Percentiles rank a stretch among this genome's conserved stretches.
These are phyloP conservation scores for Neogobius melanostomus DNA, from an alignment of 2,113 vertebrate species.

Conservation along the genomic window DNA sequence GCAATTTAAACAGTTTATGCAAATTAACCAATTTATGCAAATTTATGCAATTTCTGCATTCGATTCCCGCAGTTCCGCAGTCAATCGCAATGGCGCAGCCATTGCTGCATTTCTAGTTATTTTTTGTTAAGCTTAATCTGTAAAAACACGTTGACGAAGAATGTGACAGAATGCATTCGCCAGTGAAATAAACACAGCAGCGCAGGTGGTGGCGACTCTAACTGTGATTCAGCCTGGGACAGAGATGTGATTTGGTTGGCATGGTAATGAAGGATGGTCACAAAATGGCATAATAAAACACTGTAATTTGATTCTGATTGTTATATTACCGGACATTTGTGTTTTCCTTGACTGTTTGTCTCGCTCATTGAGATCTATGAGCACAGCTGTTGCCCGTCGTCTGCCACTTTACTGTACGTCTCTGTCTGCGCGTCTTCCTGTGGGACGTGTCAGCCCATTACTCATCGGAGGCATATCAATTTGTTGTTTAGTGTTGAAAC, in stretches of 20 bases:
- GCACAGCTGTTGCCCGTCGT: slow-evolving; percentile 31
- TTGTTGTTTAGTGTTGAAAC: slow-evolving; percentile 3
- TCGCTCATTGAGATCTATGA: slow-evolving; percentile 53
- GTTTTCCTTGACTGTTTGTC: slow-evolving; percentile 49
- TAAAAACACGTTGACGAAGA: too few relatives aligned
- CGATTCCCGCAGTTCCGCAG: too few relatives aligned
- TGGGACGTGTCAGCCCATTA: slow-evolving; percentile 25
- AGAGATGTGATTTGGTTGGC: slow-evolving; percentile 62
- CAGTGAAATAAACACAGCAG: not conserved
- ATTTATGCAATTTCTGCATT: too few relatives aligned
- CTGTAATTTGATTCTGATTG: slow-evolving; percentile 59
- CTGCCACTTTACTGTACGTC: not conserved
- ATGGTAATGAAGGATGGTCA: slow-evolving; percentile 55
- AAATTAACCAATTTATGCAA: too few relatives aligned
- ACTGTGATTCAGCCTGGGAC: slow-evolving; percentile 40
- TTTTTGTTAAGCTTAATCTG: too few relatives aligned
- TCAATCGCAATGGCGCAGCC: too few relatives aligned
- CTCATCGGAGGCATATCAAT: slow-evolving; percentile 45
- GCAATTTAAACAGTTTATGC: too few relatives aligned
- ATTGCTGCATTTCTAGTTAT: too few relatives aligned
- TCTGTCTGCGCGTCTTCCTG: slow-evolving; percentile 28
- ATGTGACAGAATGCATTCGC: too few relatives aligned
- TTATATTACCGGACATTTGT: slow-evolving; percentile 60
- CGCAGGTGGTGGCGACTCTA: slow-evolving; percentile 54
- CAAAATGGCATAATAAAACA: slow-evolving; percentile 61